Evolutionary conservation across 2,888 invertebrate genomes (phyloP).

Genomic region (Platycheirus rosarum): DNA sequence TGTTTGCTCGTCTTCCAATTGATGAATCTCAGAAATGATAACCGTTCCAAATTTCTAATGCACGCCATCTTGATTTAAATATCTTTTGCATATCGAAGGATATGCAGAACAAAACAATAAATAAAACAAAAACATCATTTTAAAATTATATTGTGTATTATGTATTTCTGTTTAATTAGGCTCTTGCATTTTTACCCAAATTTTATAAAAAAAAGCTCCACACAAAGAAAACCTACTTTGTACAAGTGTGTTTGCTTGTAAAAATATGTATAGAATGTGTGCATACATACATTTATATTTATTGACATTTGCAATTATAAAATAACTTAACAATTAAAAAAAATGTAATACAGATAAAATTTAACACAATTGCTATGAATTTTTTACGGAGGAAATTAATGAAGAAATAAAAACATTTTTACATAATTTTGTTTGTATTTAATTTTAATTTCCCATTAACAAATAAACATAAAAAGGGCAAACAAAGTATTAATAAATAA

Average conservation of each 20-base stretch:
- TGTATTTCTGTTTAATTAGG: conserved; percentile 60
- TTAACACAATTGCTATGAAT: conserved; percentile 50
- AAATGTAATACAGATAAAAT: conserved; percentile 47
- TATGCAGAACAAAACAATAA: conserved; percentile 9
- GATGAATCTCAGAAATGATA: too few species aligned
- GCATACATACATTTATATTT: background rate
- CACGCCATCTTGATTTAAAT: too few species aligned
- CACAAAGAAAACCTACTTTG: conserved; percentile 68
- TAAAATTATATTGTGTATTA: conserved; percentile 56
- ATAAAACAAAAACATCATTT: conserved; percentile 47
- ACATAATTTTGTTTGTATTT: too few species aligned
- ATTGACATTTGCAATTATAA: conserved; percentile 42
- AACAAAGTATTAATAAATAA: background rate
- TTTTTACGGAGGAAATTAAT: too few species aligned
- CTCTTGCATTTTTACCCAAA: conserved; percentile 31
- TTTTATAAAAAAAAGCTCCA: conserved; percentile 50
- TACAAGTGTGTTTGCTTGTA: conserved; percentile 65
- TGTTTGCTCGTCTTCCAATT: too few species aligned
- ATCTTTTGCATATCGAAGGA: too few species aligned
- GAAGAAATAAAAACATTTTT: conserved; percentile 16
- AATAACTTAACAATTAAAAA: conserved; percentile 58
- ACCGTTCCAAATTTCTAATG: too few species aligned
- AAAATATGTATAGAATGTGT: conserved; percentile 23
- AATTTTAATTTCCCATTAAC: too few species aligned
- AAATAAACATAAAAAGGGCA: background rate